Conservation (phyloP, 2,797 vertebrate species). For the Chaetophractus vellerosus region DNA sequence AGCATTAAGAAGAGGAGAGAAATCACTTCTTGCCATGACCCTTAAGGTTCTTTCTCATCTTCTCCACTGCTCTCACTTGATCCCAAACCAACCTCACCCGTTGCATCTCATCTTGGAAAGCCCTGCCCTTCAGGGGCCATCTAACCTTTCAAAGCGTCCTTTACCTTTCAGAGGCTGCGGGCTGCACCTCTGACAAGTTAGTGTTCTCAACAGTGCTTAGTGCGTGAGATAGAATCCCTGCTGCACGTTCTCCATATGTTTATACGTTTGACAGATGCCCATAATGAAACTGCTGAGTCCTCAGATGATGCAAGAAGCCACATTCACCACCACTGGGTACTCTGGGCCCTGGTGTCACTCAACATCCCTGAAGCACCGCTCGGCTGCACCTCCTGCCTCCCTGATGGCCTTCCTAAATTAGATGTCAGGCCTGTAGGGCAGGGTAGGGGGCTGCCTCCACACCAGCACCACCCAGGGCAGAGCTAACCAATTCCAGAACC, state of each 20-base stretch:
- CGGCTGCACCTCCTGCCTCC: background rate
- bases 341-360: background rate
- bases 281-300: background rate
- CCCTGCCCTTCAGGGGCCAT: background rate
- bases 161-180: background rate
- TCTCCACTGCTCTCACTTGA: constrained; percentile 19
- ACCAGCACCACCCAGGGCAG: background rate
- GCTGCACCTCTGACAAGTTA: constrained; percentile 14
- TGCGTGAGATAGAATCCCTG: background rate
- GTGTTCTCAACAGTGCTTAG: background rate
- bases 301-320: background rate
- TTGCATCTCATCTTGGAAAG: background rate
- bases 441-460: background rate
- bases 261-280: background rate
- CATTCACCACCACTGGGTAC: background rate
- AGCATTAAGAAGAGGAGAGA: background rate
- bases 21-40: background rate
- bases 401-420: constrained; percentile 36
- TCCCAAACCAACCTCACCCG: background rate
- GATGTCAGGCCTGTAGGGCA: background rate
- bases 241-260: background rate
- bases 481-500: constrained; percentile 55
- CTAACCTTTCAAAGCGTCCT: background rate
- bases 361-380: background rate
- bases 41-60: background rate